Evolutionary conservation across 2,797 vertebrate genomes (phyloP), one percentile per base, ranked within the genome.

Genomic region (Sebastes itinus): DNA sequence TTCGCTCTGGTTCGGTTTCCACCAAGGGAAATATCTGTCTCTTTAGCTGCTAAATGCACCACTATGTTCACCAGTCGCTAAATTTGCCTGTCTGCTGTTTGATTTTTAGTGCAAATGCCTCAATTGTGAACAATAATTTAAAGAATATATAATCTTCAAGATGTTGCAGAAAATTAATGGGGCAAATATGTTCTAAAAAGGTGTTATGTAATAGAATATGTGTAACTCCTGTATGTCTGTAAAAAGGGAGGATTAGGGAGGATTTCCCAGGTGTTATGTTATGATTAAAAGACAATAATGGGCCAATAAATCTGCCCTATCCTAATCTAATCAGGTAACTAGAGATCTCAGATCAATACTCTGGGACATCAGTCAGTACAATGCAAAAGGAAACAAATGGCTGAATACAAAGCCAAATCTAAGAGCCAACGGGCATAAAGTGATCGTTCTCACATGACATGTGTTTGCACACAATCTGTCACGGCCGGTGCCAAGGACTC

Each of bases 391-490:
- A 30, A 58, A 46, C 38, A 80, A 70, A 65, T 55, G 4, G 12
- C 25, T 35, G 6, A 61, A 32, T 25, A 67, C 49, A 58, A 70
- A 75, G 30, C 22, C 49, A 62, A 73, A 71, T 66, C 16, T 18
- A 16, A 60, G 12, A 33, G 60, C 69, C 46, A 4, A 5, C 27
- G 23, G 62, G 33, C 70, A 77, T 23, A 8, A 4, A 6, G 71
- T 12, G 27, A 88, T 79, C 12, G 0, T 61, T 71, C 69, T 64
- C 72, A 82, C n/a, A 73, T 84, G 81, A 66, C 83, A 76, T 86
- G 61, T 85, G 61, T 85, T 89, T 87, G 78, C 77, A 79, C 77
- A 84, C 71, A 69, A 54, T 77, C 42, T 69, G 54, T 65, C 12
- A 2, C 2, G 2, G 33, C 25, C 2, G 6, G 16, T 61, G 77